These are phyloP conservation scores for Typhlichthys eigenmanni DNA, from an alignment of 2,797 vertebrate species.

Conservation along the genomic window DNA sequence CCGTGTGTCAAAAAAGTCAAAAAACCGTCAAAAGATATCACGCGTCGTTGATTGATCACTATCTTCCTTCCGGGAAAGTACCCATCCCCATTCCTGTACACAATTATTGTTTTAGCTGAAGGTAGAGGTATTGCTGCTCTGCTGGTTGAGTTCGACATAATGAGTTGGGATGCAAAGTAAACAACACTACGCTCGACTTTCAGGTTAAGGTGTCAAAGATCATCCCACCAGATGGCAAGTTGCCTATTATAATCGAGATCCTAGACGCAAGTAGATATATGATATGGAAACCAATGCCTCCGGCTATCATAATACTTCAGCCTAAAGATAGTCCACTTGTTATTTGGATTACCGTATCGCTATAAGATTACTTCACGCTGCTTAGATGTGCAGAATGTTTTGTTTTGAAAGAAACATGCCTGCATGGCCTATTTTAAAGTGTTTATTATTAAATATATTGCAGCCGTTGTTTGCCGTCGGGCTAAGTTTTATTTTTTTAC, in stretches of 20 bases:
- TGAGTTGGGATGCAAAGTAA: neutral
- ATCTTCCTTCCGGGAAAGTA: constrained; percentile 72
- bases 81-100: constrained; percentile 79
- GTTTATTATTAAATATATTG: too few species aligned
- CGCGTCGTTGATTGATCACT: constrained; percentile 68
- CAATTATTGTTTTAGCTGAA: constrained; percentile 66
- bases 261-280: constrained; percentile 51
- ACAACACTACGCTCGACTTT: neutral
- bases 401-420: too few species aligned
- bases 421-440: too few species aligned
- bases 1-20: constrained; percentile 66
- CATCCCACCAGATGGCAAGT: constrained; percentile 5
- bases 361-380: too few species aligned
- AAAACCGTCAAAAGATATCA: constrained; percentile 74
- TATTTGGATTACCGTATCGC: too few species aligned
- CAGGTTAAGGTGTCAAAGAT: constrained; percentile 22
- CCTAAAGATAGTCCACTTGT: too few species aligned
- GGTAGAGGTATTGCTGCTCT: constrained; percentile 29
- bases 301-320: neutral
- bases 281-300: constrained; percentile 46
- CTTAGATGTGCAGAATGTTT: too few species aligned
- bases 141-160: constrained; percentile 28
- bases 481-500: too few species aligned
- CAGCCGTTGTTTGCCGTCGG: too few species aligned
- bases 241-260: constrained; percentile 8